A percentile compares a stretch with the other conserved stretches of the same genome.
phyloP scores from a whole-genome alignment of 1,140 invertebrate genomes.

The Platyura marginata region DNA sequence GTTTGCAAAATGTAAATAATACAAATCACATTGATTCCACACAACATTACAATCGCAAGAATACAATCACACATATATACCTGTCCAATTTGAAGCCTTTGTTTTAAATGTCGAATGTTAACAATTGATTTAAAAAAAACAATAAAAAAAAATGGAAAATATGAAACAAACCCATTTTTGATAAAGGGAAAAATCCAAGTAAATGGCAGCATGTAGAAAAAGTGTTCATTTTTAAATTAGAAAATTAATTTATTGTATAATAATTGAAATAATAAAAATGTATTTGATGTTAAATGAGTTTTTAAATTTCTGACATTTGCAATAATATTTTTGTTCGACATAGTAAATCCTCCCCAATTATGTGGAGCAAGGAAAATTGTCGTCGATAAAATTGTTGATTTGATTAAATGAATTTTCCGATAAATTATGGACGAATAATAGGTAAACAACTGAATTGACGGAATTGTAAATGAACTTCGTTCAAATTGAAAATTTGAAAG shows the following conservation, averaged over 20 bases:
- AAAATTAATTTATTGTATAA: neutral
- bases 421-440: no score
- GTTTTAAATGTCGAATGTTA: constrained; percentile 1
- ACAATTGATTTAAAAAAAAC: neutral
- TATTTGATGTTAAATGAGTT: no score
- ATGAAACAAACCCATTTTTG: neutral
- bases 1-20: constrained; percentile 29
- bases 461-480: no score
- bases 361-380: no score
- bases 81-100: constrained; percentile 50
- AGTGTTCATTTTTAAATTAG: neutral
- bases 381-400: no score
- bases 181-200: neutral
- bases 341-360: no score
- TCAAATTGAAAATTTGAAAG: no score
- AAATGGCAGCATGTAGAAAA: neutral
- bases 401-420: no score
- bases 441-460: no score
- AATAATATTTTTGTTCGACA: no score
- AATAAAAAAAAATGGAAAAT: neutral
- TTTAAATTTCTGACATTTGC: no score
- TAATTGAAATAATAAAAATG: neutral
- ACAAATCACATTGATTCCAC: constrained; percentile 41
- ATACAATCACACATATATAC: constrained; percentile 49
- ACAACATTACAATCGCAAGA: constrained; percentile 40